Base-by-base conservation (phyloP, 2,797 vertebrate species). In the Gastrophryne carolinensis region DNA sequence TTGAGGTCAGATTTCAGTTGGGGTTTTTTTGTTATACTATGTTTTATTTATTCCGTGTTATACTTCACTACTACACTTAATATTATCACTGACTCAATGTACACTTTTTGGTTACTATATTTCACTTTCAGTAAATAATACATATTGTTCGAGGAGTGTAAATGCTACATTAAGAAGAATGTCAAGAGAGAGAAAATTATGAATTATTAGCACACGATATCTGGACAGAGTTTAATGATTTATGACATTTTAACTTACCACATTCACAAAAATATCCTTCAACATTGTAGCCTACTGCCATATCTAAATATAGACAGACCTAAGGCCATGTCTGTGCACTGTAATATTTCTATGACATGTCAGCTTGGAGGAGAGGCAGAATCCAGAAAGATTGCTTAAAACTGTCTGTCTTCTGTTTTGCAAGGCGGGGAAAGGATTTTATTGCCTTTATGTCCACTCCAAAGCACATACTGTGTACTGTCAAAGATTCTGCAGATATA, bases 281-380 rank as follows among this genome's bases (percentile, higher is more conserved):
- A 47, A 21, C 24, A 63, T 26, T 56, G 35, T 62, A 41, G 5
- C 49, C 35, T 37, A 63, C 9, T 49, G 62, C 29, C 32, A 2
- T 50, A 23, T 17, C 67, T 71, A 71, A 56, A 77, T 71, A 65
- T 57, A 64, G 66, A 64, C 3, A 32, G 27, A 57, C 67, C 67
- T 49, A 13, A 56, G 74, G 74, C 66, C 39, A 77, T 57, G 74
- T 77, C 67, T 77, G 75, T 57, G 39, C 63, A 23, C 57, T 50
- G 65, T 21, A 63, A 61, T 19, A 61, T 62, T 70, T 62, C 66
- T 63, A 23, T 54, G 44, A 30, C 44, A 63, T 63, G 47, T 77
- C 58, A 47, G 41, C 32, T 37, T 57, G 67, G 27, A 71, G 58
- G 3, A 57, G 23, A 63, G 49, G 35, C 67, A 64, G 29, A 57